Percentiles rank a stretch among this genome's conserved stretches.
Conservation (phyloP, 2,888 invertebrate genomes). For the Catocala nupta region DNA sequence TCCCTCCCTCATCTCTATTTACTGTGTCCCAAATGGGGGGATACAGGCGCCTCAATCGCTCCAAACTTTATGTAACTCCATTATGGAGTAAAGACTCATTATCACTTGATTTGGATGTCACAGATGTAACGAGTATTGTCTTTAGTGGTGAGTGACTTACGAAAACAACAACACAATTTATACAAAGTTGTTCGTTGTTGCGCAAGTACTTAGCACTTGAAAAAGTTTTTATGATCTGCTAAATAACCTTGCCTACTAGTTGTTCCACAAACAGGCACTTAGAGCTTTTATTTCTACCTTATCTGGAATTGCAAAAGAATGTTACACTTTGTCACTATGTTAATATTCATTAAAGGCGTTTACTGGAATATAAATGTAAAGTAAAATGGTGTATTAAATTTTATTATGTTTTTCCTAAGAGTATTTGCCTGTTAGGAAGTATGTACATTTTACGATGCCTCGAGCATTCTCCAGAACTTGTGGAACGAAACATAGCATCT, state of each 20-base stretch:
- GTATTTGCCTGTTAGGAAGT: background rate
- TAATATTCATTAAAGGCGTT: slow-evolving; percentile 19
- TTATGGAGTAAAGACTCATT: slow-evolving; percentile 65
- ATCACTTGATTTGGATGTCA: slow-evolving; percentile 57
- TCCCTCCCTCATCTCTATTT: slow-evolving; percentile 83
- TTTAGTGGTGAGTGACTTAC: slow-evolving; percentile 37
- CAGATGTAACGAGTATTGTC: slow-evolving; percentile 43
- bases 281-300: slow-evolving; percentile 30
- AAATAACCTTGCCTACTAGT: slow-evolving; percentile 44
- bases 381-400: slow-evolving; percentile 1
- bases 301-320: slow-evolving; percentile 32
- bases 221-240: slow-evolving; percentile 56
- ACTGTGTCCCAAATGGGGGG: slow-evolving; percentile 81
- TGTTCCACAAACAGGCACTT: slow-evolving; percentile 35
- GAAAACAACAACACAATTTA: slow-evolving; percentile 45
- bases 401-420: background rate
- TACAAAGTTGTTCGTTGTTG: slow-evolving; percentile 30
- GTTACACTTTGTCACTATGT: slow-evolving; percentile 16
- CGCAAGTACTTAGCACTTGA: slow-evolving; percentile 39
- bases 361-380: background rate
- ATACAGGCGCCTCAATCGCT: slow-evolving; percentile 74
- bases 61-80: slow-evolving; percentile 71
- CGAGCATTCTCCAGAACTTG: background rate
- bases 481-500: background rate
- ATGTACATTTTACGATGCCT: slow-evolving; percentile 2